A percentile compares a stretch with the other conserved stretches of the same genome.
These are phyloP conservation scores for Hepsetus odoe DNA, from an alignment of 2,113 vertebrate genomes.

Conservation along the genomic window DNA sequence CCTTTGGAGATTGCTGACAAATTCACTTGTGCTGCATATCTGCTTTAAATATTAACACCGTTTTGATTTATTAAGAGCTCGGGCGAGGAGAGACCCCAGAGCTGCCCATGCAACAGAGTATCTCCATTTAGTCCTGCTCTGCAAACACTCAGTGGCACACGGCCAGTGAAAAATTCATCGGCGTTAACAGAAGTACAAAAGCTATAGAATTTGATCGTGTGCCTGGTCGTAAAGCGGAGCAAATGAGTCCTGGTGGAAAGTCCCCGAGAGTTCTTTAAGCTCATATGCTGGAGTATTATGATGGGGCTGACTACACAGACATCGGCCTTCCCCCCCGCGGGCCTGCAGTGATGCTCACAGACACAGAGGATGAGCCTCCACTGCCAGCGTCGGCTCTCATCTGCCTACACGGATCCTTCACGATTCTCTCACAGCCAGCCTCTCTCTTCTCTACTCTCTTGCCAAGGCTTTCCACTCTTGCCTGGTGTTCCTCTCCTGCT, in stretches of 20 bases:
- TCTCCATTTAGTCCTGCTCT: conserved; percentile 27
- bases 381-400: conserved; percentile 23
- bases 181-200: neutral
- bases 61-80: conserved; percentile 64
- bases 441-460: conserved; percentile 25
- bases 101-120: conserved; percentile 51
- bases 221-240: neutral
- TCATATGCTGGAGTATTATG: conserved; percentile 3
- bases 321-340: conserved; percentile 23
- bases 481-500: conserved; percentile 12
- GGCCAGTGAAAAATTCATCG: neutral
- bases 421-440: conserved; percentile 25
- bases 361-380: conserved; percentile 31
- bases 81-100: conserved; percentile 35
- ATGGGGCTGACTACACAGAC: neutral
- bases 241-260: conserved; percentile 21
- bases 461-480: conserved; percentile 28
- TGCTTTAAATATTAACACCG: conserved; percentile 66
- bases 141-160: conserved; percentile 8
- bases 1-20: conserved; percentile 62
- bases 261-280: neutral
- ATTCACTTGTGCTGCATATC: conserved; percentile 58
- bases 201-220: neutral
- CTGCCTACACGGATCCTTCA: conserved; percentile 26
- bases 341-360: conserved; percentile 10